Evolutionary conservation across 2,888 invertebrate genomes (phyloP).

Genomic region (Netelia fuscicornis): DNA sequence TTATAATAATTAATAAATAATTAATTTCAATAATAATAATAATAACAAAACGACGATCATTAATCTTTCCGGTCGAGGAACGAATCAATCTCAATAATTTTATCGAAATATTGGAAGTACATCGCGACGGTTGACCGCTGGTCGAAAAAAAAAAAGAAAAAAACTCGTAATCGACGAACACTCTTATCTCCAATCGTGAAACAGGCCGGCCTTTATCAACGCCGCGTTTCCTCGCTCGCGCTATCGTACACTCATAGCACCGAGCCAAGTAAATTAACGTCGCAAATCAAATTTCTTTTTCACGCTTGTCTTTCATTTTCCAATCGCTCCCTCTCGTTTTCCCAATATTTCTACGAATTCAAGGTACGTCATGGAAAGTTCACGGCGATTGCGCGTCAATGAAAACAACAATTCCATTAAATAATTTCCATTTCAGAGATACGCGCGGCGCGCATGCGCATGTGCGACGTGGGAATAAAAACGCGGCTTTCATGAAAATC

Average conservation of each 20-base stretch:
- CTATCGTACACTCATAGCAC: background rate
- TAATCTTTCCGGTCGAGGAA: background rate
- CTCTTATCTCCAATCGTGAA: background rate
- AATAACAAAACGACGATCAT: background rate
- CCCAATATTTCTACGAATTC: background rate
- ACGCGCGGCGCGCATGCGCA: too few species aligned
- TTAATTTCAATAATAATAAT: background rate
- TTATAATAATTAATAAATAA: background rate
- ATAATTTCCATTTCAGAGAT: background rate
- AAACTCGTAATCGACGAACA: too few species aligned
- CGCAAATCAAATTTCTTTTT: background rate
- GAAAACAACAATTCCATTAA: background rate
- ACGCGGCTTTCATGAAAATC: too few species aligned
- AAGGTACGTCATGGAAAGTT: background rate
- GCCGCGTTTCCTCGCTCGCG: background rate
- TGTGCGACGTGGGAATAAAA: too few species aligned
- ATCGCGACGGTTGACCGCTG: too few species aligned
- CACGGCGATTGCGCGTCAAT: background rate
- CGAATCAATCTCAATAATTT: background rate
- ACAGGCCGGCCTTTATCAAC: background rate
- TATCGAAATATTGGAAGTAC: background rate
- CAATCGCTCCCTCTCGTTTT: too few species aligned
- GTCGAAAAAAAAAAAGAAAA: too few species aligned
- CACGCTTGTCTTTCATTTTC: too few species aligned
- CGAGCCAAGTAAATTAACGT: background rate